Base-by-base conservation (phyloP, 2,113 vertebrate genomes). In the Zonotrichia leucophrys region DNA sequence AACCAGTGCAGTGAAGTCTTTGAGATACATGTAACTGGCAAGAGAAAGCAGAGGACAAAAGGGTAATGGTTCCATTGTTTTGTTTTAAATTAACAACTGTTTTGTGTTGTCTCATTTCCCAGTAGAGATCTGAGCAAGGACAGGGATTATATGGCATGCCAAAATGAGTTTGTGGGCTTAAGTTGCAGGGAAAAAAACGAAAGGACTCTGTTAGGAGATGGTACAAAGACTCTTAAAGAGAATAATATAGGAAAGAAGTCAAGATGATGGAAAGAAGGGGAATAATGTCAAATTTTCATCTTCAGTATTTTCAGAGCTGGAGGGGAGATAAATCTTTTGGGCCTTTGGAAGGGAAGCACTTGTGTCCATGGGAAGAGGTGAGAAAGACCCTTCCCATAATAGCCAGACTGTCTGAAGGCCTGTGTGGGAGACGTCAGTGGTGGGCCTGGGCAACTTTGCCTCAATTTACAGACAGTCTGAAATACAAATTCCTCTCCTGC, bases 1-100 rank as follows among this genome's bases (percentile, higher is more conserved):
- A 97, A 95, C 81, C 62, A 90, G 58, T 44, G 10, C 70, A 77
- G 79, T 77, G 55, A 96, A 96, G 68, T 95, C 81, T 97, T 91
- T 60, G 70, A 92, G 55, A 88, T 55, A 74, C 24, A 68, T 16
- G 12, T 92, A 92, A 92, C 67, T 93, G 90, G 81, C 80, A 95
- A 93, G 59, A 96, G 81, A 96, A 81, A 95, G 80, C 37, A 56
- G 53, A 81, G 87, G 87, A 77, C 46, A 89, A 70, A 83, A 94
- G 53, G 56, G 35, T 92, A 87, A 81, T 55, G 18, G 49, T 73
- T 94, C 73, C 2, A 10, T 46, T 89, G n/a, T 75, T 96, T 92
- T 85, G 35, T 94, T 87, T 81, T 85, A 89, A 95, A 91, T 84
- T 94, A 85, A 79, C 94, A 83, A 79, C 89, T 91, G 69, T 70